phyloP scores from a whole-genome alignment of 2,888 invertebrate genomes.

The Andrena trimmerana region DNA sequence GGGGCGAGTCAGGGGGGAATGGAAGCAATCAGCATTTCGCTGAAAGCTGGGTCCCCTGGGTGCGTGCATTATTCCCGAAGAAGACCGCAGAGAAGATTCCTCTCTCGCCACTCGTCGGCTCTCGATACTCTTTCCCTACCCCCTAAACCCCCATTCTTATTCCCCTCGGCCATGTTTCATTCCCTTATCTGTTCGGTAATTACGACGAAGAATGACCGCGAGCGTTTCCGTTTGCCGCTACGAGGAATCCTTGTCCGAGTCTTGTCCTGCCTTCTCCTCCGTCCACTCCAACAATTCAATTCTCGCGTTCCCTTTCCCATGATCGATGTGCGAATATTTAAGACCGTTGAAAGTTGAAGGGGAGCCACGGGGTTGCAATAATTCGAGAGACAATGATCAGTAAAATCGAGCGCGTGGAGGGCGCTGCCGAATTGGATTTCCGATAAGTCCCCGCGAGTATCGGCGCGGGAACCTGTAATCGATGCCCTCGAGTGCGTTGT shows the following conservation, averaged over 20 bases:
- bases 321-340: no score
- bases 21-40: slow-evolving; percentile 82
- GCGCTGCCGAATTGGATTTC: not conserved
- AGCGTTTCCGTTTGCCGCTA: slow-evolving; percentile 72
- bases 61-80: slow-evolving; percentile 72
- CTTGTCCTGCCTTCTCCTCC: slow-evolving; percentile 29
- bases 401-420: not conserved
- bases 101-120: slow-evolving; percentile 66
- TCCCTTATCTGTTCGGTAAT: slow-evolving; percentile 74
- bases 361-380: no score
- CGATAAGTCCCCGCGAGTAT: not conserved
- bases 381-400: no score
- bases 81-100: slow-evolving; percentile 70
- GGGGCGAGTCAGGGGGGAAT: slow-evolving; percentile 44
- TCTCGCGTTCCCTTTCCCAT: not conserved
- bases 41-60: slow-evolving; percentile 76
- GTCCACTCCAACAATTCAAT: slow-evolving; percentile 9
- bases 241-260: slow-evolving; percentile 81
- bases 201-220: slow-evolving; percentile 76
- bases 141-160: slow-evolving; percentile 44
- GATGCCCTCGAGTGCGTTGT: slow-evolving; percentile 58
- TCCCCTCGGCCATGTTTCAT: slow-evolving; percentile 50
- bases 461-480: slow-evolving; percentile 8
- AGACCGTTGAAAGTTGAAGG: no score
- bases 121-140: slow-evolving; percentile 44